These are phyloP conservation scores for Magallana gigas DNA, from an alignment of 1,140 invertebrate genomes.

Conservation along the genomic window DNA sequence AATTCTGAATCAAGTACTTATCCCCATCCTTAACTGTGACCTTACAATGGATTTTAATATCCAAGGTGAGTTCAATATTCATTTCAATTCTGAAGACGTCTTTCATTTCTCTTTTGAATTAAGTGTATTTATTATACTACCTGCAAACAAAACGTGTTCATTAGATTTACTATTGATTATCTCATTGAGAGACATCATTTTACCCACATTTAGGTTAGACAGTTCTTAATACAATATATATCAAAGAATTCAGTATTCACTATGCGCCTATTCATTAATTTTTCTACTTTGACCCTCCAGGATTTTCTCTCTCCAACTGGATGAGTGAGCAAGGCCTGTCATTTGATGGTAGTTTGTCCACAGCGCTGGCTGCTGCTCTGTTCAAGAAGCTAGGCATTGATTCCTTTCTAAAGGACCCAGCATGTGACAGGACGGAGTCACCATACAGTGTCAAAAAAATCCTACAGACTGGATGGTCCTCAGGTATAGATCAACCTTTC, in stretches of 20 bases:
- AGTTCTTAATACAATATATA: no score
- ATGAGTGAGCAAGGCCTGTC: slow-evolving; percentile 3
- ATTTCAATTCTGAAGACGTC: no score
- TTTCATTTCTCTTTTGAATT: no score
- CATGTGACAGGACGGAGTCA: neutral
- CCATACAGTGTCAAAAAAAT: slow-evolving; percentile 8
- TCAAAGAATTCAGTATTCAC: no score
- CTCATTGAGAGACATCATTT: no score
- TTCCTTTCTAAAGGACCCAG: neutral
- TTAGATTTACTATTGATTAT: no score
- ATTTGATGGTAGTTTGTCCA: slow-evolving; percentile 25
- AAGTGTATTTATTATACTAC: no score
- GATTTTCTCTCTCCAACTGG: slow-evolving; percentile 28
- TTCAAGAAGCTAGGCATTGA: neutral
- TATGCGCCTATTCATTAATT: no score
- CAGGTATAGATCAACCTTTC: neutral
- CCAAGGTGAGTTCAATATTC: neutral
- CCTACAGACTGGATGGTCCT: neutral
- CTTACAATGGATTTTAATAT: slow-evolving; percentile 17
- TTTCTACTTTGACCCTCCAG: neutral
- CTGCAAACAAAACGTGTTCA: no score
- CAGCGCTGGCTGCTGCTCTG: neutral
- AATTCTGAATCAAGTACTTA: slow-evolving; percentile 18
- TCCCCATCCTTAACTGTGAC: slow-evolving; percentile 15
- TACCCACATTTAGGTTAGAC: no score